phyloP scores from a whole-genome alignment of 1,140 invertebrate genomes.

The Bicyclus anynana region DNA sequence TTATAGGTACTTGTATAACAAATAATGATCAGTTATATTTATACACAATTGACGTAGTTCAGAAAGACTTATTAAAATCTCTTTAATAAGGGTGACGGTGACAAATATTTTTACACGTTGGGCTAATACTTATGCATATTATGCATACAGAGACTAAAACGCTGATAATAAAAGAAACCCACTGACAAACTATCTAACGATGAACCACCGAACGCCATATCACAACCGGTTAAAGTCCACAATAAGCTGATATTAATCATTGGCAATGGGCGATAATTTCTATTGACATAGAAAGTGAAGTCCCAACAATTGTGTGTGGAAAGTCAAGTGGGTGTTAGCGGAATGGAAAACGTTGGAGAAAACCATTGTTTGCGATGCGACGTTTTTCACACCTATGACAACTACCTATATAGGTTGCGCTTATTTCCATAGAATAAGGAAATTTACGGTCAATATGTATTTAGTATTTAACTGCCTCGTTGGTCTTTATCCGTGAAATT shows the following conservation, averaged over 20 bases:
- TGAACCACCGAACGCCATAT: slow-evolving; percentile 13
- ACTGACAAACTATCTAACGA: slow-evolving; percentile 33
- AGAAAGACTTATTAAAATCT: not conserved
- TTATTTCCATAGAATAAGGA: slow-evolving; percentile 11
- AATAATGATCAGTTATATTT: too few relatives aligned
- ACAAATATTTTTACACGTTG: not conserved
- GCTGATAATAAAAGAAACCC: slow-evolving; percentile 40
- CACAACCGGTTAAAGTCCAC: slow-evolving; percentile 22
- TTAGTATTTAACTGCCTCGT: not conserved
- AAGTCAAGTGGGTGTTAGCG: slow-evolving; percentile 43
- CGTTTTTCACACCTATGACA: slow-evolving; percentile 13
- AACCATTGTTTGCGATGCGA: slow-evolving; percentile 12
- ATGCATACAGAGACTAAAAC: not conserved
- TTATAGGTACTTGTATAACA: too few relatives aligned
- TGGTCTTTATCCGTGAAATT: too few relatives aligned
- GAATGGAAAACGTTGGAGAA: slow-evolving; percentile 49
- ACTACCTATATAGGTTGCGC: not conserved
- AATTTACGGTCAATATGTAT: not conserved
- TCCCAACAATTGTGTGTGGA: slow-evolving; percentile 56
- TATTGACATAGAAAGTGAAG: slow-evolving; percentile 59
- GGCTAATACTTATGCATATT: not conserved
- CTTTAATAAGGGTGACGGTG: not conserved
- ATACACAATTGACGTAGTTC: too few relatives aligned
- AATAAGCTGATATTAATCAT: slow-evolving; percentile 9
- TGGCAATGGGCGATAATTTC: slow-evolving; percentile 42